Base-by-base conservation (phyloP, 30 jellyfish, hydroid and myxozoan species). In the Sanderia malayensis region DNA sequence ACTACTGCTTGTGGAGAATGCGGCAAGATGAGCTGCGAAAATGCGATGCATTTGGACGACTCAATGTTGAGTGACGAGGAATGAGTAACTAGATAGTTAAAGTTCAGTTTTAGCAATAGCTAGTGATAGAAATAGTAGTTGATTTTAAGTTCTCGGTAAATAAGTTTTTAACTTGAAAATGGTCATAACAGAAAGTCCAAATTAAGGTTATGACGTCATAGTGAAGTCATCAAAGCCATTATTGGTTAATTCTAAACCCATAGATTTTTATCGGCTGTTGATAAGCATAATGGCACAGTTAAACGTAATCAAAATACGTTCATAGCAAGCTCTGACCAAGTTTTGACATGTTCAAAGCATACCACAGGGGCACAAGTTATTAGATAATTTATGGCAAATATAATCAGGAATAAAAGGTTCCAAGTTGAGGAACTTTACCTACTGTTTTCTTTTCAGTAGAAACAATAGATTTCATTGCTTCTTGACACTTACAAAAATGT, bases 21-120 rank as follows among this genome's bases (percentile, higher is more conserved):
- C 55, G 11, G 55, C 55, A 15, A 15, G 55, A 41, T 41, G 11
- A 41, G 55, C 55, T 41, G 55, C 15, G 55, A 41, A 41, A 41
- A 41, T 41, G 55, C 55, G 15, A 41, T 41, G 55, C 55, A 41
- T 41, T 41, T 41, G 55, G 55, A 41, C 55, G 55, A 41, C 55
- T 8, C 55, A 41, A 41, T 41, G 55, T 41, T 41, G 55, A 41
- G 55, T 41, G 55, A 41, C 55, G 55, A 41, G 55, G 55, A 41
- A 41, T 41, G 55, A 41, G 8, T 41, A 41, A 41, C 55, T 41
- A 41, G 55, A 41, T 41, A 41, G 55, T 41, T 41, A 41, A 41
- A 41, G 55, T 41, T 8, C 55, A 41, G 15, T 41, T 41, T 41
- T 41, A 41, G 55, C 55, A 41, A 41, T 41, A 41, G 55, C 55